Evolutionary conservation across 2,113 vertebrate genomes (phyloP), one percentile per base, ranked within the genome.

Genomic region (Anas platyrhynchos): DNA sequence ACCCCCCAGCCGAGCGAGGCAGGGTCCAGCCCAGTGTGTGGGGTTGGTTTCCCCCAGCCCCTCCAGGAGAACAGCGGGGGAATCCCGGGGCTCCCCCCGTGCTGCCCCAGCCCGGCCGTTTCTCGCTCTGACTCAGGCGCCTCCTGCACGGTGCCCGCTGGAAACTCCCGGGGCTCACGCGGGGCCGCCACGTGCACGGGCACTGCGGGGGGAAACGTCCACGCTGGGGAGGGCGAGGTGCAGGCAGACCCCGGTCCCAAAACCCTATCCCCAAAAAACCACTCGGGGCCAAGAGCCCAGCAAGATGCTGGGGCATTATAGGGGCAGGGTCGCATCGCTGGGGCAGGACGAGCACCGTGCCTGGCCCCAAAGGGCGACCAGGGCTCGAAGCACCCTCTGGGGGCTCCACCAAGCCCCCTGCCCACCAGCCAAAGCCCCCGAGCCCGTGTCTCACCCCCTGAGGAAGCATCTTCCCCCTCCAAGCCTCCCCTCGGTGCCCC

Each of bases 81-180:
- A 68, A 32, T 5, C 59, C 71, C 34, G 0, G 23, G 27, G 11
- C 38, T 26, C 14, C 27, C 56, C 44, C 38, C 7, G 1, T 7
- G 6, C 38, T 29, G 7, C 38, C 38, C 61, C 13, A 0, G 13
- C 34, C 72, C 13, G 2, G 1, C 5, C 2, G 4, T 26, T 78
- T 83, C 61, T 75, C 2, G 2, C 32, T 44, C 29, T 79, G 79
- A 75, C 83, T 58, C 84, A 84, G 56, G 50, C 21, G 2, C 15
- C 5, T 5, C 41, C 72, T 44, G 38, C 83, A 4, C 20, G 0
- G 32, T 11, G 5, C n/a, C 59, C 2, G 59, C 9, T 34, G 92
- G 88, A 71, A 91, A 48, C 34, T 41, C 74, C 74, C 18, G 1
- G 0, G 32, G n/a, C 75, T 46, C 34, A 43, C 1, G 10, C 16